Percentiles rank a stretch among this genome's conserved stretches.
Evolutionary conservation across 2,113 vertebrate genomes (phyloP).

Genomic region (Polyodon spathula): DNA sequence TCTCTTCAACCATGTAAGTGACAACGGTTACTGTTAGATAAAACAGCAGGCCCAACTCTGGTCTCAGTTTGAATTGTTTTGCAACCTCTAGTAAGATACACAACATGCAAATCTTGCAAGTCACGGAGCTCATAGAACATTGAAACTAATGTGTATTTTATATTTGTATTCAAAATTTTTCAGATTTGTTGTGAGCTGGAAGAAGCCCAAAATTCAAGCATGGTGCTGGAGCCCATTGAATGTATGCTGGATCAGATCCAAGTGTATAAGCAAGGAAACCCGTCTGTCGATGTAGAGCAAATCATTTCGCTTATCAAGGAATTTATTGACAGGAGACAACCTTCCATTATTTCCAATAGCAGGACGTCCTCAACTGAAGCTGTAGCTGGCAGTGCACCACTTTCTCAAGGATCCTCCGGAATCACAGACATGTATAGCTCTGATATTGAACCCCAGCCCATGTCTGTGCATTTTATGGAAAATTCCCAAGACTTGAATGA

Average conservation of each 20-base stretch:
- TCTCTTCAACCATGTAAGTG: no score
- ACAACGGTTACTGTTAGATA: no score
- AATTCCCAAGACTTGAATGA: constrained; percentile 56
- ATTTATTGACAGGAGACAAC: constrained; percentile 64
- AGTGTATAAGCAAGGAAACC: constrained; percentile 64
- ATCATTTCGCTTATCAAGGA: constrained; percentile 70
- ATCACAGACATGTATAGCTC: constrained; percentile 82
- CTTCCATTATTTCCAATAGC: constrained; percentile 71
- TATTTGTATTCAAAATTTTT: constrained; percentile 16
- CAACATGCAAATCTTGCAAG: no score
- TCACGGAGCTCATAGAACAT: neutral
- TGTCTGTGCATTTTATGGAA: constrained; percentile 60
- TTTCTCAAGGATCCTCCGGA: constrained; percentile 87
- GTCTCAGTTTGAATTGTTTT: no score
- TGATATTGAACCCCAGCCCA: constrained; percentile 68
- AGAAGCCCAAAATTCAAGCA: constrained; percentile 66
- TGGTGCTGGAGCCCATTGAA: constrained; percentile 62
- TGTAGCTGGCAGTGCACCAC: constrained; percentile 83
- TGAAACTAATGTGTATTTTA: neutral
- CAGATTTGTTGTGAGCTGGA: constrained; percentile 84
- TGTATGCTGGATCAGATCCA: constrained; percentile 64
- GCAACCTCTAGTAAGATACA: no score
- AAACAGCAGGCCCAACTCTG: no score
- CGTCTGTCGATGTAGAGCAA: constrained; percentile 59
- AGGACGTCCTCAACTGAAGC: constrained; percentile 89